Base-by-base conservation (phyloP, 2,888 invertebrate genomes). In the Cenopis cana region DNA sequence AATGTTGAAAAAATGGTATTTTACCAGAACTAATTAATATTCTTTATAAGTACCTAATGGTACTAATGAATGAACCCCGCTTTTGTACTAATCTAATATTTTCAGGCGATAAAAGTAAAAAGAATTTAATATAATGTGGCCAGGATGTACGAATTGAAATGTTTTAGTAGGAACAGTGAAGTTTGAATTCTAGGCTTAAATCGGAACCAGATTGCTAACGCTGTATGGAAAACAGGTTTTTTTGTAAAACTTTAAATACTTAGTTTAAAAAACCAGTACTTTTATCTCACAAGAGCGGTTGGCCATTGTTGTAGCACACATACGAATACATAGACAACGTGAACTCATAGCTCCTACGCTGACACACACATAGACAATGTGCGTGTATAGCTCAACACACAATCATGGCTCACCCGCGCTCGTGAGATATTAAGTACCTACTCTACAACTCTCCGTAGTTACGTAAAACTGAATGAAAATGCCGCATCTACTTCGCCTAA, bases 61-160 rank as follows among this genome's bases (percentile, higher is more conserved):
- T n/a, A n/a, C n/a, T 1, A 81, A 82, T 83, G 82, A 82, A 76
- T 76, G 61, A 75, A 68, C 73, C 75, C 73, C 69, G 59, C 52
- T 66, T 33, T 65, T 59, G 36, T 72, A 65, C 52, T 67, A 74
- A 74, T 75, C 73, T 68, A 60, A 69, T 46, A 59, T 73, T 71
- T 56, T 33, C 46, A 33, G 18, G 50, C 60, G 68, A 65, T 68
- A 66, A 79, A 77, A 77, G 71, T 74, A 75, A 77, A 76, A 80
- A 78, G 64, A 78, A 76, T 78, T 78, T 76, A 72, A 76, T 77
- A 73, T 79, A 69, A 75, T 59, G 60, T 52, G 61, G 66, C 72
- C 57, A 52, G 14, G 72, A 76, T 61, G 55, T 71, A 65, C 41
- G 69, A 75, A 75, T 18, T 17, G 41, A 41, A 5, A 14, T 1